Conservation (phyloP, 2,113 vertebrate species). For the Chaetops frenatus region DNA sequence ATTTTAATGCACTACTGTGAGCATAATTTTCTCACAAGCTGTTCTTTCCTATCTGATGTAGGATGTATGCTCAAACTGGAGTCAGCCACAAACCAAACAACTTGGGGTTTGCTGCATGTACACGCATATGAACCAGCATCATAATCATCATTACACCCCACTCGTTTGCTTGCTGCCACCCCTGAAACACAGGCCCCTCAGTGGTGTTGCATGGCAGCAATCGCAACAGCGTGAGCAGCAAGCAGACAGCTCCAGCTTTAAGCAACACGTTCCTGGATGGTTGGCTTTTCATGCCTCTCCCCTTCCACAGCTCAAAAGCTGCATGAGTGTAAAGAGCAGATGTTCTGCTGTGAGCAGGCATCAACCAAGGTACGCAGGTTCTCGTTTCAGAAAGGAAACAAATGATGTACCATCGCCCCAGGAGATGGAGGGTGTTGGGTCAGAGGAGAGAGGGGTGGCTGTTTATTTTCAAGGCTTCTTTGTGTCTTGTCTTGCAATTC, state of each 20-base stretch:
- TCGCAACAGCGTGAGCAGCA: neutral
- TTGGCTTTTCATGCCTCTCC: neutral
- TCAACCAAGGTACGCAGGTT: neutral
- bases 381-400: neutral
- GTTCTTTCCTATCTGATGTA: neutral
- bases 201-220: neutral
- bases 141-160: neutral
- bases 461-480: neutral
- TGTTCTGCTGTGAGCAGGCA: neutral
- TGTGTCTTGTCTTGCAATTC: neutral
- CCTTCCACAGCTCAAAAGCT: neutral
- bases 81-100: neutral
- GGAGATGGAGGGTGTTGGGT: neutral
- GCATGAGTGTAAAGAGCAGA: neutral
- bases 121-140: neutral
- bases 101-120: neutral
- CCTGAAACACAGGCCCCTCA: neutral
- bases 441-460: neutral
- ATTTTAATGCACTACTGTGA: neutral
- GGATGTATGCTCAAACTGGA: neutral
- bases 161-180: neutral
- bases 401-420: rapidly evolving
- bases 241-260: neutral
- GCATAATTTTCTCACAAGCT: neutral
- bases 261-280: neutral